These are phyloP conservation scores for Plectropomus leopardus DNA, from an alignment of 2,113 vertebrate genomes.

Conservation along the genomic window DNA sequence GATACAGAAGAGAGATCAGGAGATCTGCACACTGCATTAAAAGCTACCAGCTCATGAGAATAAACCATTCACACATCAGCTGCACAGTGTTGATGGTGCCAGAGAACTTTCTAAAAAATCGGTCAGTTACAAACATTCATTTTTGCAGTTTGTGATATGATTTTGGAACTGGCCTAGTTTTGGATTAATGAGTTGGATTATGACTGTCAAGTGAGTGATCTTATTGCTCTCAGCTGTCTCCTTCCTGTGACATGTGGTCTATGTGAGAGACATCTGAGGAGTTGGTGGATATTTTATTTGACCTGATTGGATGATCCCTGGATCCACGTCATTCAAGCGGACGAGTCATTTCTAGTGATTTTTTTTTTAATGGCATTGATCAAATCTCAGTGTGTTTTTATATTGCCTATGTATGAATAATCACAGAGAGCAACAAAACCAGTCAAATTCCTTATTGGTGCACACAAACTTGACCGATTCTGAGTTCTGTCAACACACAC, in stretches of 20 bases:
- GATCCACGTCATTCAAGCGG: constrained; percentile 4
- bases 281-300: constrained; percentile 17
- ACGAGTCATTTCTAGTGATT: constrained; percentile 19
- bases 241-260: background rate
- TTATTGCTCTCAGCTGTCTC: constrained; percentile 48
- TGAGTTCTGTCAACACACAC: constrained; percentile 11
- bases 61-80: background rate
- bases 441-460: no score
- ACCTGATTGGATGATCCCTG: constrained; percentile 1
- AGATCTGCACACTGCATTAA: no score
- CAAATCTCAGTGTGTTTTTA: no score
- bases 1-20: no score
- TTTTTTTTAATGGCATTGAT: no score
- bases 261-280: constrained; percentile 60
- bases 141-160: background rate
- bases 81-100: background rate
- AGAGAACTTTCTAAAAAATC: background rate
- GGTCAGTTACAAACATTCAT: background rate
- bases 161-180: background rate
- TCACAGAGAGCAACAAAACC: no score
- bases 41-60: no score
- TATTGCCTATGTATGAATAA: no score
- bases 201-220: constrained; percentile 19
- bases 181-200: constrained; percentile 23
- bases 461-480: no score